Conservation (phyloP, 2,797 vertebrate genomes). For the Sebastes trivittatus region DNA sequence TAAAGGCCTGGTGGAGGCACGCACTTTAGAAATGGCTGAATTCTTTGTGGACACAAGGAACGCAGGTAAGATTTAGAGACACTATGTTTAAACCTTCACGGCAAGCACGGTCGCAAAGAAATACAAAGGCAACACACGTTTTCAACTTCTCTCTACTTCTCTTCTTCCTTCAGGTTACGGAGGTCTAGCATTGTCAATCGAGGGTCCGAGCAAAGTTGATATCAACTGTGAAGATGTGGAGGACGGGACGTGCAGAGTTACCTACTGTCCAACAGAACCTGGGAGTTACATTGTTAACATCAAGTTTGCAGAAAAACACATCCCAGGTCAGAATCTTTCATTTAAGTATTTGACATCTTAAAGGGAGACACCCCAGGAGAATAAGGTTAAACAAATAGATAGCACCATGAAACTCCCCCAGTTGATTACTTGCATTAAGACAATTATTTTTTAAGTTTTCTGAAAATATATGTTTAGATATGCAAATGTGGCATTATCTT, state of each 20-base stretch:
- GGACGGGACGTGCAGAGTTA: conserved; percentile 95
- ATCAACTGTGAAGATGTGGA: conserved; percentile 97
- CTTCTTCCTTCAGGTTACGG: conserved; percentile 87
- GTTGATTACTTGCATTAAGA: too few species aligned
- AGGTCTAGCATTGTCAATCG: conserved; percentile 92
- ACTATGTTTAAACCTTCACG: rapidly evolving
- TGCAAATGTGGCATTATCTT: too few species aligned
- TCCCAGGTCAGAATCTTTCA: conserved; percentile 85
- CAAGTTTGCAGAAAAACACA: conserved; percentile 96
- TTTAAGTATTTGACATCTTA: not conserved
- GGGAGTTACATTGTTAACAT: conserved; percentile 97
- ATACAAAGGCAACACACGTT: not conserved
- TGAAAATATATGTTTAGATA: too few species aligned
- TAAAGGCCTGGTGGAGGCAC: conserved; percentile 91
- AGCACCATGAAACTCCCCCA: too few species aligned
- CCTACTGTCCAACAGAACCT: conserved; percentile 96
- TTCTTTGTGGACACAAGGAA: conserved; percentile 97
- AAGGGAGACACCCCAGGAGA: not conserved
- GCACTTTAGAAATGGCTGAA: conserved; percentile 92
- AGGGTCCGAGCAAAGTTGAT: conserved; percentile 98
- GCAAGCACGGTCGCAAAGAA: not conserved
- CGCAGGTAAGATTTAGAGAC: conserved; percentile 83
- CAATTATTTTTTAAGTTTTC: too few species aligned
- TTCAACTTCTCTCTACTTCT: not conserved
- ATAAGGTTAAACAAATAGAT: too few species aligned